Evolutionary conservation across 2,113 vertebrate genomes (phyloP).

Genomic region (Panthera uncia): DNA sequence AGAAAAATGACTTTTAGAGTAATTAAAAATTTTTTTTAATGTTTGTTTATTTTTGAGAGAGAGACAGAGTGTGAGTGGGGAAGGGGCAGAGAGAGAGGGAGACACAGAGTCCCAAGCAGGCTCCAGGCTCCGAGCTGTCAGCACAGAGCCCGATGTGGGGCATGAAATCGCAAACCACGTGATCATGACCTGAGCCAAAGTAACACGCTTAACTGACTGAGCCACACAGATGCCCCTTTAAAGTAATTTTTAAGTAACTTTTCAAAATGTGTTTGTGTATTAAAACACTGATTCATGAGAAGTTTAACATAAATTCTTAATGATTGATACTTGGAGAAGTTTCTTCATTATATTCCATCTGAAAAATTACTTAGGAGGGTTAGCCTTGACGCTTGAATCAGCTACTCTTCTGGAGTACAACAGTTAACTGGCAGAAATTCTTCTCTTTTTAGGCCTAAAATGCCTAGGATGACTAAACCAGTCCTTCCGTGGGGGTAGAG

Average conservation of each 20-base stretch:
- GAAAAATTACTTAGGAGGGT: slow-evolving; percentile 23
- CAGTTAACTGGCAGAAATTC: neutral
- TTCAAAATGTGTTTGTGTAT: neutral
- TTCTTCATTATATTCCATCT: neutral
- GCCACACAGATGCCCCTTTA: neutral
- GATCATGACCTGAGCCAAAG: too few species aligned
- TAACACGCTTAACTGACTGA: too few species aligned
- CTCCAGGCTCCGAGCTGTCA: neutral
- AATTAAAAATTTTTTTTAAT: too few species aligned
- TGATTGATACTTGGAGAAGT: neutral
- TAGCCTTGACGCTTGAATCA: neutral
- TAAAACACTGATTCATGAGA: neutral
- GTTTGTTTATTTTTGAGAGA: neutral
- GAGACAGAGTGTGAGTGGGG: neutral
- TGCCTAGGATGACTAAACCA: neutral
- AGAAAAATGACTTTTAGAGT: neutral
- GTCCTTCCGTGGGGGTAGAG: neutral
- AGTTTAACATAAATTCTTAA: slow-evolving; percentile 14
- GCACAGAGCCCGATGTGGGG: neutral
- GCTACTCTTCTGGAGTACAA: neutral
- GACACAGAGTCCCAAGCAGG: neutral
- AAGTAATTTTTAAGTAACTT: neutral
- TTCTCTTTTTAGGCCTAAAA: neutral
- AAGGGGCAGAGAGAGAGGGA: neutral
- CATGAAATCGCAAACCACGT: neutral